Conservation (phyloP, 2,888 invertebrate species). For the Linnaemya tessellans region DNA sequence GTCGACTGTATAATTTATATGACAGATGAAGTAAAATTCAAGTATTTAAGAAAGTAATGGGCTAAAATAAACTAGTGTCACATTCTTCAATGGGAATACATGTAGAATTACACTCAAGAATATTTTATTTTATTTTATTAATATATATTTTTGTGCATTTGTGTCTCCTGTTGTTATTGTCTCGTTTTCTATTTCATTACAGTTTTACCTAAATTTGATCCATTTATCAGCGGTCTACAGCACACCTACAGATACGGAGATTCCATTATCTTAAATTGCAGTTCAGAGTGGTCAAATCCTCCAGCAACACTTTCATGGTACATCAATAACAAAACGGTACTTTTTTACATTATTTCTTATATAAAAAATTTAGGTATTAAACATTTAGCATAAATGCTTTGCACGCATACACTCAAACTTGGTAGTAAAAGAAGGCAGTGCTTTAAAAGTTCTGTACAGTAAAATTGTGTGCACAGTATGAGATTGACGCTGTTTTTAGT, state of each 20-base stretch:
- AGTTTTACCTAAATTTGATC: constrained; percentile 83
- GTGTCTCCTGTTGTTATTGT: background rate
- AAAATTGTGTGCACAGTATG: too few relatives aligned
- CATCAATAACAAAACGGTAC: constrained; percentile 83
- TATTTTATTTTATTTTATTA: background rate
- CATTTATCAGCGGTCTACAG: constrained; percentile 81
- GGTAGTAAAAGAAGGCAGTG: background rate
- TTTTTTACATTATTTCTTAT: background rate
- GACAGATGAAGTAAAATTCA: too few relatives aligned
- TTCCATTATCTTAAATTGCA: constrained; percentile 82
- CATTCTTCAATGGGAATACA: too few relatives aligned
- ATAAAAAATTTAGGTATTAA: background rate
- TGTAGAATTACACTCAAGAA: too few relatives aligned
- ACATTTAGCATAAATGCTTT: background rate
- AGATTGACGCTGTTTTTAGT: too few relatives aligned
- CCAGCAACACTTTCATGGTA: constrained; percentile 82
- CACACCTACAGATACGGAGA: constrained; percentile 82
- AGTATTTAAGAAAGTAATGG: too few relatives aligned
- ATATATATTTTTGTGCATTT: background rate
- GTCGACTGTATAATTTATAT: too few relatives aligned
- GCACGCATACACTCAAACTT: background rate
- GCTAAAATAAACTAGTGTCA: too few relatives aligned
- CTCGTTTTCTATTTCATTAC: constrained; percentile 73
- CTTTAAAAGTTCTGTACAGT: background rate
- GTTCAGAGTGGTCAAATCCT: constrained; percentile 83